Conservation (phyloP, 2,888 invertebrate genomes). For the Pyrrhosoma nymphula region DNA sequence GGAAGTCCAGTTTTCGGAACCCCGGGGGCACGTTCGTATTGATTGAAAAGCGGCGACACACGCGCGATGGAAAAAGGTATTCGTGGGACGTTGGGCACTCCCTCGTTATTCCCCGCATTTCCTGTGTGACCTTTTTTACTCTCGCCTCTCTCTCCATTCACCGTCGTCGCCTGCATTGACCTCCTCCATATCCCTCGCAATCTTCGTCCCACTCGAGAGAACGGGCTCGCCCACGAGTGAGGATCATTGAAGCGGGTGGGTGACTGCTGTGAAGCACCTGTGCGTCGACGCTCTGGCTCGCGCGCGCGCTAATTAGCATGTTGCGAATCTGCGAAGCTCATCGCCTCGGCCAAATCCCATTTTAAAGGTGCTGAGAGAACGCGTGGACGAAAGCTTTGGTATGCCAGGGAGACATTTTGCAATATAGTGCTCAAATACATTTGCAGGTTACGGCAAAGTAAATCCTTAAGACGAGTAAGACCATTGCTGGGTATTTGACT, state of each 20-base stretch:
- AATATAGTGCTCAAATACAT: too few relatives aligned
- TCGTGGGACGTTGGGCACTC: too few relatives aligned
- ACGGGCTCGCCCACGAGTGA: background rate
- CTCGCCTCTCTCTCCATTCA: background rate
- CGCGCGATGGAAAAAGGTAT: too few relatives aligned
- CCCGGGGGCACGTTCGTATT: too few relatives aligned
- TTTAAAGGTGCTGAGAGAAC: too few relatives aligned
- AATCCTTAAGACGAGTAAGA: too few relatives aligned
- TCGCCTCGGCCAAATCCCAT: background rate
- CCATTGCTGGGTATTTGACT: too few relatives aligned
- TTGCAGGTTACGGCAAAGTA: too few relatives aligned
- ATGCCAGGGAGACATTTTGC: too few relatives aligned
- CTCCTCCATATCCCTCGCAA: background rate
- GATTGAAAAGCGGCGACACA: too few relatives aligned
- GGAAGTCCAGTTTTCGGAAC: too few relatives aligned
- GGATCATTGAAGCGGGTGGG: background rate
- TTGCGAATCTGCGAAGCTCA: background rate
- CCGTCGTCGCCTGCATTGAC: background rate
- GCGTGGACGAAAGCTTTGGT: too few relatives aligned
- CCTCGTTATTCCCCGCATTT: background rate
- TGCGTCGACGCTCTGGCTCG: background rate
- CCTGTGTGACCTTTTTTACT: background rate
- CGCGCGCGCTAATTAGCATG: background rate
- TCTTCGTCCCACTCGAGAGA: background rate
- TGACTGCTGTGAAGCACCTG: background rate